Percentiles rank a stretch among this genome's conserved stretches.
Evolutionary conservation across 2,113 vertebrate genomes (phyloP).

Genomic region (Columbina picui): DNA sequence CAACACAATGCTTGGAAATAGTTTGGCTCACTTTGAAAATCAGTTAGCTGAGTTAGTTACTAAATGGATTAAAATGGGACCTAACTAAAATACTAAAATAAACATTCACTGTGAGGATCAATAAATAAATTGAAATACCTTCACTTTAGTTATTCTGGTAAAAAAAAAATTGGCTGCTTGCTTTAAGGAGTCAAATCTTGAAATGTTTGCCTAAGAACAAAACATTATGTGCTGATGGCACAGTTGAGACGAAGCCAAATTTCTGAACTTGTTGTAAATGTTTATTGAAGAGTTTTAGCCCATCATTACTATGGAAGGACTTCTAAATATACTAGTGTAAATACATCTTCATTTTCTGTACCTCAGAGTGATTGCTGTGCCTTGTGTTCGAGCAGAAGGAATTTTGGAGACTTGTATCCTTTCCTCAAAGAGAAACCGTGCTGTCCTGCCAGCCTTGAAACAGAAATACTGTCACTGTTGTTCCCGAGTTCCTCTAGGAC

Average conservation of each 20-base stretch:
- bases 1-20: not conserved
- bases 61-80: not conserved
- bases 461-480: not conserved
- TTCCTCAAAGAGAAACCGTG: not conserved
- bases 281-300: not conserved
- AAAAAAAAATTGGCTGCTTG: not conserved
- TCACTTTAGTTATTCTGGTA: not conserved
- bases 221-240: not conserved
- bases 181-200: not conserved
- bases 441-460: not conserved
- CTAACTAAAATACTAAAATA: not conserved
- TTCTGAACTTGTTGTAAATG: not conserved
- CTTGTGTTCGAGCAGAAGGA: not conserved
- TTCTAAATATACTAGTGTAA: not conserved
- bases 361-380: not conserved
- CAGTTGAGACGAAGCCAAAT: not conserved
- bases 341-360: not conserved
- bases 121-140: not conserved
- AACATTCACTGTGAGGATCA: not conserved
- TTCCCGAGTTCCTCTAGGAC: not conserved
- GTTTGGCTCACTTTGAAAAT: not conserved
- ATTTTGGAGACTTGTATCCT: not conserved
- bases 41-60: not conserved
- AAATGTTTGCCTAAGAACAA: not conserved
- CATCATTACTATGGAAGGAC: not conserved